phyloP scores from a whole-genome alignment of 2,797 vertebrate species.

The Cynopterus sphinx region DNA sequence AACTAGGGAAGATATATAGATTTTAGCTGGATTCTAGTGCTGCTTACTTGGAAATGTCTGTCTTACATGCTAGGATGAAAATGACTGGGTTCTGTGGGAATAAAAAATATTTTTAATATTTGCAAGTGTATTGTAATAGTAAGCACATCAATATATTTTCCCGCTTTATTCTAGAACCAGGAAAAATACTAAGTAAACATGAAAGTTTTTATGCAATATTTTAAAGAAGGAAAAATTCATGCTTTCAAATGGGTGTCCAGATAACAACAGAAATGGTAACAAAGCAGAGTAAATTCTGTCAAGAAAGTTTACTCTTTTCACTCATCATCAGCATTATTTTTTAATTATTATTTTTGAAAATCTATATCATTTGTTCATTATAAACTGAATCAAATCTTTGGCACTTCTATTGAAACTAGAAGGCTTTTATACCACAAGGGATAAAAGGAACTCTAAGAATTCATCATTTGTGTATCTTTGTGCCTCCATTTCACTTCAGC shows the following conservation, averaged over 20 bases:
- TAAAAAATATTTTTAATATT: not conserved
- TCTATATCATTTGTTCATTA: conserved; percentile 26
- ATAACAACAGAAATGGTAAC: not conserved
- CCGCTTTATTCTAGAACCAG: not conserved
- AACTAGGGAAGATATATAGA: not conserved
- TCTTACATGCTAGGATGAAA: not conserved
- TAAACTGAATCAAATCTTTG: not conserved
- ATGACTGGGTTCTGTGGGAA: not conserved
- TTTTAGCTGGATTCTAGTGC: not conserved
- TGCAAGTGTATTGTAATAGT: not conserved
- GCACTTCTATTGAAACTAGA: not conserved
- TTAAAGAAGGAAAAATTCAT: not conserved
- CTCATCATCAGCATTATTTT: not conserved
- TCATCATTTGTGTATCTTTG: not conserved
- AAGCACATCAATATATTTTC: not conserved
- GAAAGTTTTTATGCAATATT: not conserved
- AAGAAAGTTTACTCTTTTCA: not conserved
- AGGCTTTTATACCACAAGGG: not conserved
- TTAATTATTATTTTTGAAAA: conserved; percentile 4
- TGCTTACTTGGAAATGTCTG: not conserved
- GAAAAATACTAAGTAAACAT: not conserved
- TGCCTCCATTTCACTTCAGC: conserved; percentile 38
- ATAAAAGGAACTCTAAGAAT: conserved; percentile 35
- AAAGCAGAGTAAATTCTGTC: not conserved
- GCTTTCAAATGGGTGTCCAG: not conserved